Evolutionary conservation across 2,888 invertebrate genomes (phyloP), one percentile per base, ranked within the genome.

Genomic region (Zygogramma bicolorata): DNA sequence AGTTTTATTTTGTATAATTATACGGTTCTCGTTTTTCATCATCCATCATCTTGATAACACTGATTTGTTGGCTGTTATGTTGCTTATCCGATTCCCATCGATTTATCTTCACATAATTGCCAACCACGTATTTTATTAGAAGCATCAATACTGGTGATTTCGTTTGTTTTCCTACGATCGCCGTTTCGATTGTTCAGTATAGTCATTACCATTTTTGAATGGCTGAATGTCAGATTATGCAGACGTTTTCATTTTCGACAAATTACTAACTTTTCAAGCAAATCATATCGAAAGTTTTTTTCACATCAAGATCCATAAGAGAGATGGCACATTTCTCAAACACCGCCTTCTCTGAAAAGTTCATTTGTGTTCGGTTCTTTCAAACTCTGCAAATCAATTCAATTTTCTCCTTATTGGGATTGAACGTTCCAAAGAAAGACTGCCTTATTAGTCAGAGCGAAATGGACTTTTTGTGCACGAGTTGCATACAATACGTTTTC

Each of bases 21-120:
- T 85, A 85, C 79, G 81, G 82, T 84, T 84, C 84, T 84, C 80
- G 82, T 82, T 85, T 84, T 86, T 85, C 85, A 85, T 85, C 86
- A 85, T 86, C 85, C 84, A 86, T 86, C 86, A 86, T 86, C 84
- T 84, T 81, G 85, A 86, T 74, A 74, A 74, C 71, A 62, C 71
- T 82, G 84, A 85, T 85, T 86, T 83, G 84, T 84, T 80, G 81
- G 80, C 79, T 81, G 81, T 84, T 84, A 81, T 77, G 74, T 80
- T 78, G 79, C 77, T 83, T 84, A 84, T 84, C 83, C 79, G 77
- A 72, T 83, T 82, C 82, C 78, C 83, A 84, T 83, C 82, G 82
- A 82, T 82, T 81, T 80, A 82, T 83, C 82, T 82, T 75, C 60
- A 72, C 76, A 74, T 81, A 81, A 81, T 81, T 80, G 77, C 79